Conservation (phyloP, 2,888 invertebrate genomes). For the Harpalus rubripes region DNA sequence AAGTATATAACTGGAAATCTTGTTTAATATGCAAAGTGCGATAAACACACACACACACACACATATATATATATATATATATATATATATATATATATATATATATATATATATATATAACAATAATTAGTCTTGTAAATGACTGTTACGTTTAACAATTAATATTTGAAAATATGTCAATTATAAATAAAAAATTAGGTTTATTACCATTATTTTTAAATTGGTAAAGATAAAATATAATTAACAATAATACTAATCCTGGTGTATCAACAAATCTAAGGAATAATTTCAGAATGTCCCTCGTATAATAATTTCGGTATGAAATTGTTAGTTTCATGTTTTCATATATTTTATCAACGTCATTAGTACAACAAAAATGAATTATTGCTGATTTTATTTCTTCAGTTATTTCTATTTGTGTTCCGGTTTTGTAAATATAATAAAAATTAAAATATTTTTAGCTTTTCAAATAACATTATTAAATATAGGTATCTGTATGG, state of each 20-base stretch:
- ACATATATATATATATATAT: too few species aligned
- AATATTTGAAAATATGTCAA: neutral
- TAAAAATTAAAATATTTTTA: neutral
- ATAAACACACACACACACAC: neutral
- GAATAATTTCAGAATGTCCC: slow-evolving; percentile 1
- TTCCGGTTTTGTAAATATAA: neutral
- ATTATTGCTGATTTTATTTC: neutral
- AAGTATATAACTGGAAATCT: neutral
- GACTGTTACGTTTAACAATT: neutral
- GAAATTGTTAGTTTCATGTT: slow-evolving; percentile 15
- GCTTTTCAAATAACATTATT: neutral
- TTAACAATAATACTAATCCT: slow-evolving; percentile 7
- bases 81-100: too few species aligned
- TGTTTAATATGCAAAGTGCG: neutral
- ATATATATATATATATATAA: too few species aligned
- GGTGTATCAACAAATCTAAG: neutral
- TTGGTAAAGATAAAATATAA: neutral
- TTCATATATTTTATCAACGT: neutral
- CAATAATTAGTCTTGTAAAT: neutral
- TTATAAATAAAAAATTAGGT: slow-evolving; percentile 7
- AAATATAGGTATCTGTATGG: neutral
- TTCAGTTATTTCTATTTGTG: neutral
- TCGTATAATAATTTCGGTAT: neutral
- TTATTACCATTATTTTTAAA: neutral
- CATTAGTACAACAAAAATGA: neutral